Percentiles rank a stretch among this genome's conserved stretches.
phyloP scores from a whole-genome alignment of 2,888 invertebrate genomes.

The Sialis lutaria region DNA sequence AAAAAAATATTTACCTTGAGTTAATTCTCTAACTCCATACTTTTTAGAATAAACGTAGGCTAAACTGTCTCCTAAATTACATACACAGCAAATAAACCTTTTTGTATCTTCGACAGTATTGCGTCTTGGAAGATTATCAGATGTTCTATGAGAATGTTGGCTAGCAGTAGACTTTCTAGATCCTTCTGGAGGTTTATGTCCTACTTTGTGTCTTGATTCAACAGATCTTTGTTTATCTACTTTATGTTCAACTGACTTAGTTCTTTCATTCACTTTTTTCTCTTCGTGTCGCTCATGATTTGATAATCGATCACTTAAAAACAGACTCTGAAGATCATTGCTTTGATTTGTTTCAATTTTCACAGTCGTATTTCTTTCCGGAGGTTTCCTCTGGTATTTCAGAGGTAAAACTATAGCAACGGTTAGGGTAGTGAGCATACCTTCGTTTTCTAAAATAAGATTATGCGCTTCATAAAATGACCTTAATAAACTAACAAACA shows the following conservation, averaged over 20 bases:
- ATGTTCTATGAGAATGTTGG: background rate
- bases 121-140: background rate
- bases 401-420: constrained; percentile 57
- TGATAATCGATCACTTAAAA: background rate
- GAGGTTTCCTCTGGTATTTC: constrained; percentile 13
- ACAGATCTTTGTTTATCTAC: too few species aligned
- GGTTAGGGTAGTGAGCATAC: constrained; percentile 68
- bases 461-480: constrained; percentile 76
- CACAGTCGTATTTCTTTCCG: background rate
- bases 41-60: constrained; percentile 69
- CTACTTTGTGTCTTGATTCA: too few species aligned
- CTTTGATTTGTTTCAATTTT: background rate
- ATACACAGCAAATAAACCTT: constrained; percentile 59
- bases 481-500: constrained; percentile 57
- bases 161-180: background rate
- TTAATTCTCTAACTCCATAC: constrained; percentile 68
- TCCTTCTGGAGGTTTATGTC: background rate
- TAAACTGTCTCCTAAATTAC: constrained; percentile 78
- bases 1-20: constrained; percentile 32
- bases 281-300: background rate
- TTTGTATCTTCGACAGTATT: constrained; percentile 13
- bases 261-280: too few species aligned
- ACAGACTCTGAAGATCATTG: background rate
- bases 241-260: too few species aligned
- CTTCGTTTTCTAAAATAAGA: constrained; percentile 65